Evolutionary conservation across 1,140 invertebrate species (phyloP).

Genomic region (Drosophila setifemur): DNA sequence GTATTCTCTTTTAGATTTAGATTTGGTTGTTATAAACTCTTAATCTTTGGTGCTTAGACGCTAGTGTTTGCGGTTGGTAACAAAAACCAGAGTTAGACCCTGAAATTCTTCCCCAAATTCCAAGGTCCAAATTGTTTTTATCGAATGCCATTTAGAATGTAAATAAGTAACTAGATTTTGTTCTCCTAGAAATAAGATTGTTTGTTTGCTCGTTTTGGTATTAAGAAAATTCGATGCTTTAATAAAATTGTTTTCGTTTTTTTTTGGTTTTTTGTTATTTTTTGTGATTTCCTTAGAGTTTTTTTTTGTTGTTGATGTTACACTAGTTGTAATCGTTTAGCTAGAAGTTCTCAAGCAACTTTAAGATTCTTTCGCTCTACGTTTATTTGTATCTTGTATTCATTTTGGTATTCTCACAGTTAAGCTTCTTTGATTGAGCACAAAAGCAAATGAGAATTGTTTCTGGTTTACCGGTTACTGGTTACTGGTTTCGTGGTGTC

Average conservation of each 20-base stretch:
- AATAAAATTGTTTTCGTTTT: slow-evolving; percentile 62
- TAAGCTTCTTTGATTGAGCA: slow-evolving; percentile 82
- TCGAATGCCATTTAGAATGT: slow-evolving; percentile 23
- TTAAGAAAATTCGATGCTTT: slow-evolving; percentile 78
- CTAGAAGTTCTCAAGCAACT: slow-evolving; percentile 42
- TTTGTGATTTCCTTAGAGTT: slow-evolving; percentile 2
- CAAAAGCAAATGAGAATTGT: slow-evolving; percentile 78
- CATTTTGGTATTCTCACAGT: slow-evolving; percentile 77
- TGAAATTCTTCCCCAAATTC: slow-evolving; percentile 82
- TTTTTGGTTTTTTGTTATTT: slow-evolving; percentile 8
- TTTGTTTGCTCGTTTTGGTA: slow-evolving; percentile 59
- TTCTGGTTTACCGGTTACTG: slow-evolving; percentile 4
- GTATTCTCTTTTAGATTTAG: slow-evolving; percentile 29
- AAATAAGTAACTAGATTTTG: slow-evolving; percentile 44
- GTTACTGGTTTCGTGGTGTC: slow-evolving; percentile 14
- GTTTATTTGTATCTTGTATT: slow-evolving; percentile 57
- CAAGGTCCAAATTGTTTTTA: slow-evolving; percentile 69
- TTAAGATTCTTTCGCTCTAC: slow-evolving; percentile 32
- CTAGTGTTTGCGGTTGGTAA: slow-evolving; percentile 34
- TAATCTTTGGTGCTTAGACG: slow-evolving; percentile 45
- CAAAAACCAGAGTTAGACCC: slow-evolving; percentile 68
- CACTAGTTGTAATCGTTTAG: slow-evolving; percentile 40
- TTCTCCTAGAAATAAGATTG: slow-evolving; percentile 77
- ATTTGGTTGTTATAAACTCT: slow-evolving; percentile 43
- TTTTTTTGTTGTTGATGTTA: slow-evolving; percentile 11